Percentiles rank a stretch among this genome's conserved stretches.
phyloP scores from a whole-genome alignment of 2,797 vertebrate species.

The Ammospiza maritima region DNA sequence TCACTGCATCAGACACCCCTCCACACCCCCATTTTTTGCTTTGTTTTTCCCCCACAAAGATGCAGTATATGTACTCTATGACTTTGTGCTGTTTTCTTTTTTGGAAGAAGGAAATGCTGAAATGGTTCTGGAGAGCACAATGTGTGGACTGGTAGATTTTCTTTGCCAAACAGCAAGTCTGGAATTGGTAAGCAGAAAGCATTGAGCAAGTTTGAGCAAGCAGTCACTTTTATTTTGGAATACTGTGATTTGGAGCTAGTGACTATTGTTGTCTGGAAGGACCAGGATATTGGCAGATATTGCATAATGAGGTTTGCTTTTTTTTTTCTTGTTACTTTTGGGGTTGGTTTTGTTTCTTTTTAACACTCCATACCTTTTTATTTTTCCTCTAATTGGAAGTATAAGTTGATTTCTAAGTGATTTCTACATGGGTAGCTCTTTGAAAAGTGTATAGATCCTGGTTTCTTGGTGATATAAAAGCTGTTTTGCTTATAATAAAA shows the following conservation, averaged over 20 bases:
- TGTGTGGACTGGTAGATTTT: not conserved
- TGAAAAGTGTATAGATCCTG: not conserved
- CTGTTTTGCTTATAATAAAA: conserved; percentile 68
- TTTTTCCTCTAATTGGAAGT: not conserved
- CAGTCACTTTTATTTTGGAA: not conserved
- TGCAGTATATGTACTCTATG: not conserved
- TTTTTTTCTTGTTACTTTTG: not conserved
- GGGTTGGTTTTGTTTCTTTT: not conserved
- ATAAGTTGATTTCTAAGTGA: not conserved
- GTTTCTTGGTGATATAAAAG: conserved; percentile 26
- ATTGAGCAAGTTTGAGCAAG: not conserved
- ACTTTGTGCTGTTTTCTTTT: not conserved
- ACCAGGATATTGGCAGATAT: not conserved
- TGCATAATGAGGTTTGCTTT: not conserved
- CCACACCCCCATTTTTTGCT: not conserved
- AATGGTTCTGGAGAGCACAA: conserved; percentile 1
- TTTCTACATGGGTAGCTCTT: conserved; percentile 14
- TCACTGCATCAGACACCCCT: not conserved
- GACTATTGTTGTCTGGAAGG: not conserved
- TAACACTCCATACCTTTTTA: not conserved
- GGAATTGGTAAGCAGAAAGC: conserved; percentile 10
- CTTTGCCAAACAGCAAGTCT: not conserved
- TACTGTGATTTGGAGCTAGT: not conserved
- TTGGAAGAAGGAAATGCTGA: conserved; percentile 19
- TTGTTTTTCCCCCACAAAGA: not conserved